phyloP scores from a whole-genome alignment of 2,888 invertebrate genomes.

The Morinoia aosen region DNA sequence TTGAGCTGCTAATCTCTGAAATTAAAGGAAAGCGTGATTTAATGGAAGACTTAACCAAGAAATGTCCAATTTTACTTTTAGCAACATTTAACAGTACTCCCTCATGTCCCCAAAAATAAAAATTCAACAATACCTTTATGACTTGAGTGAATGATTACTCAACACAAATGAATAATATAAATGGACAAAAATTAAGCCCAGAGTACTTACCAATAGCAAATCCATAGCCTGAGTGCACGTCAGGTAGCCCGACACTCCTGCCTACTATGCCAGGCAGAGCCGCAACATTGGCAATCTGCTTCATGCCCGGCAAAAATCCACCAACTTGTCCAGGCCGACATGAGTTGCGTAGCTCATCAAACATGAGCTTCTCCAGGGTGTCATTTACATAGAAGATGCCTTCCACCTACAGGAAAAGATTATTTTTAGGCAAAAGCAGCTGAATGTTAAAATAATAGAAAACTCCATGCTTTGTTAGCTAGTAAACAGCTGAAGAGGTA shows the following conservation, averaged over 20 bases:
- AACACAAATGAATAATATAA: not conserved
- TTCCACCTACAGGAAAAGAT: slow-evolving; percentile 72
- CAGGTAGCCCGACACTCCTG: slow-evolving; percentile 92
- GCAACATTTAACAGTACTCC: too few species aligned
- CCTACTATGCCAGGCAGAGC: slow-evolving; percentile 85
- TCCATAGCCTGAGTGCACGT: slow-evolving; percentile 98
- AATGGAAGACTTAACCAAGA: too few species aligned
- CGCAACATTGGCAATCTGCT: slow-evolving; percentile 99
- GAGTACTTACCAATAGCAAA: slow-evolving; percentile 89
- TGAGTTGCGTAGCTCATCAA: slow-evolving; percentile 93
- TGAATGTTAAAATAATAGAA: not conserved
- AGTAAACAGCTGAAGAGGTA: not conserved
- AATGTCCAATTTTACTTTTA: too few species aligned
- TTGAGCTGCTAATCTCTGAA: too few species aligned
- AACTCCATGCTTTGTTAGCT: not conserved
- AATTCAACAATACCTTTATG: too few species aligned
- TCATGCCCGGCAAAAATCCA: slow-evolving; percentile 97
- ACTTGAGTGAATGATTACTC: too few species aligned
- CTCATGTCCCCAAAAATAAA: too few species aligned
- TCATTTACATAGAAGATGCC: slow-evolving; percentile 97
- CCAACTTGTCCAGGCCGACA: slow-evolving; percentile 92
- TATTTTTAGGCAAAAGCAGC: not conserved
- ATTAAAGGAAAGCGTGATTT: too few species aligned
- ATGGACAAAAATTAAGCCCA: not conserved
- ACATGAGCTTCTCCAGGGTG: slow-evolving; percentile 92